Evolutionary conservation across 2,797 vertebrate genomes (phyloP).

Genomic region (Notamacropus eugenii): DNA sequence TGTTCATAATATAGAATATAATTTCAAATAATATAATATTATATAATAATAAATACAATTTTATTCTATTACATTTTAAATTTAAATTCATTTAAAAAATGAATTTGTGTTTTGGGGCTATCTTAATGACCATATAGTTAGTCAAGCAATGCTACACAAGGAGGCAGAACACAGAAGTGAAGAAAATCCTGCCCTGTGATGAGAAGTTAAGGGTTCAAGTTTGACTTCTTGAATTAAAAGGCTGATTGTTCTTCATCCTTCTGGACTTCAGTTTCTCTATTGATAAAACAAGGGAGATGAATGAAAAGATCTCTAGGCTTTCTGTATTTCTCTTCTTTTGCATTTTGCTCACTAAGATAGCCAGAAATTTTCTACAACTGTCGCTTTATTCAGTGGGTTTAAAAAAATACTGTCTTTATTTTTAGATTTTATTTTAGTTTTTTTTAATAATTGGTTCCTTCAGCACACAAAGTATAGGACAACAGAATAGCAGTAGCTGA

Average conservation of each 20-base stretch:
- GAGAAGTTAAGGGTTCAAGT: neutral
- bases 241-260: neutral
- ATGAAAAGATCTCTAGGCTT: neutral
- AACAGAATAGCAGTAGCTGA: constrained; percentile 4
- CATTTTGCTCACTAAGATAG: neutral
- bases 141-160: neutral
- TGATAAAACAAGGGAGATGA: neutral
- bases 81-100: neutral
- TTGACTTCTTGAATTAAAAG: neutral
- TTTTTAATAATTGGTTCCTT: constrained; percentile 17
- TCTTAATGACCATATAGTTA: constrained; percentile 19
- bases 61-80: too few relatives aligned
- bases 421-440: constrained; percentile 19
- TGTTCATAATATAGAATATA: too few relatives aligned
- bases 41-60: too few relatives aligned
- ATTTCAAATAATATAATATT: too few relatives aligned
- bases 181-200: neutral
- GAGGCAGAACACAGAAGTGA: neutral
- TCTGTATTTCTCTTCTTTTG: neutral
- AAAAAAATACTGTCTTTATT: neutral
- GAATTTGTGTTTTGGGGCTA: neutral
- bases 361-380: constrained; percentile 17
- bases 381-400: constrained; percentile 2
- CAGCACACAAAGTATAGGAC: neutral
- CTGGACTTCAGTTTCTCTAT: neutral